phyloP scores from a whole-genome alignment of 1,140 invertebrate genomes.

The Schlechtendalia chinensis region DNA sequence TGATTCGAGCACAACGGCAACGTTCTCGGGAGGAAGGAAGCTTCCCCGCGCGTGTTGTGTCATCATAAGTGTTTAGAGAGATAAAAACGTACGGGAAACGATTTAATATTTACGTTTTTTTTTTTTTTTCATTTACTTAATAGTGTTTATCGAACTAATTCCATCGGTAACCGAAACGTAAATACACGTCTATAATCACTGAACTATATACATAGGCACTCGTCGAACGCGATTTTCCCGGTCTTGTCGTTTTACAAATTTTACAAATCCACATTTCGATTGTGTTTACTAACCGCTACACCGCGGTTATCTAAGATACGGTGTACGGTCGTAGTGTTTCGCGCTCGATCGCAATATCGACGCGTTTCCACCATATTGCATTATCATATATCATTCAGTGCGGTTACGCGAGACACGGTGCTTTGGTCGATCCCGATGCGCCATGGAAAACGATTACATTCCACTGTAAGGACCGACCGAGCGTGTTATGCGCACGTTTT shows the following conservation, averaged over 20 bases:
- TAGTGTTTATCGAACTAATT: slow-evolving; percentile 28
- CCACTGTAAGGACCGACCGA: slow-evolving; percentile 11
- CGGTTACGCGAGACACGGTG: background rate
- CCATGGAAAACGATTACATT: slow-evolving; percentile 23
- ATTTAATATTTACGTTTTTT: background rate
- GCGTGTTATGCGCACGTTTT: background rate
- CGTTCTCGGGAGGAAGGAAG: background rate
- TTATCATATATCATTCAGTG: background rate
- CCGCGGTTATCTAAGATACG: background rate
- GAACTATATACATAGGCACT: slow-evolving; percentile 12
- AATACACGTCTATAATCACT: slow-evolving; percentile 3
- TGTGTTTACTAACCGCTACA: background rate
- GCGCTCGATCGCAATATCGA: background rate
- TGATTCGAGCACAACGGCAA: slow-evolving; percentile 9
- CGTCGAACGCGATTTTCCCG: background rate
- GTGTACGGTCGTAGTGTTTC: slow-evolving; percentile 4
- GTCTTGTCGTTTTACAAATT: background rate
- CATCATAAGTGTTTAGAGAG: background rate
- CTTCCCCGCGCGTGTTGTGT: background rate
- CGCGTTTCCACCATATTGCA: background rate
- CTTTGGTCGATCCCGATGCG: background rate
- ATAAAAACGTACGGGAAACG: background rate
- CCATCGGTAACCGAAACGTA: background rate
- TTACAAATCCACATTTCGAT: background rate
- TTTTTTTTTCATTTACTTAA: background rate